Evolutionary conservation across 2,113 vertebrate genomes (phyloP).

Genomic region (Trichechus manatus): DNA sequence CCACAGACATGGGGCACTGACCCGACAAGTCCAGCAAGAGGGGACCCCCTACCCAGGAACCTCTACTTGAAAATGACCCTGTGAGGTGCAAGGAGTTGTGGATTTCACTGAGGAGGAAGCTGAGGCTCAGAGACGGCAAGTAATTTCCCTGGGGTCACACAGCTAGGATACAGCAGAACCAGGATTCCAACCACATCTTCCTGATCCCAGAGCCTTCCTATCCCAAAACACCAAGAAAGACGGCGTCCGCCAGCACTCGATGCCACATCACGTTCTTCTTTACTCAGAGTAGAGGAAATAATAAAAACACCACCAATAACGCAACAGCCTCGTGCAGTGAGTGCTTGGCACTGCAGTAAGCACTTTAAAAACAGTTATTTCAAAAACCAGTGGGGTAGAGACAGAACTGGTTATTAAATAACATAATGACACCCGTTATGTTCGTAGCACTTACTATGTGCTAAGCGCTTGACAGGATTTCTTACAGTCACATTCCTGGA

Average conservation of each 20-base stretch:
- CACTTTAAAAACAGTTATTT: background rate
- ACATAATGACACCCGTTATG: background rate
- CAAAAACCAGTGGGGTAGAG: background rate
- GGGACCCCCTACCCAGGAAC: slow-evolving; percentile 9
- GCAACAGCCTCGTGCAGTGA: background rate
- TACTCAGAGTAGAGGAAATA: background rate
- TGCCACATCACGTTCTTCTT: background rate
- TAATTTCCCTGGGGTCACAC: background rate
- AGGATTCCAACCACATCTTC: background rate
- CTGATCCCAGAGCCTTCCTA: background rate
- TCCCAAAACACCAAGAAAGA: background rate
- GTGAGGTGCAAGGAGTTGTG: background rate
- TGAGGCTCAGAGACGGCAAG: slow-evolving; percentile 13
- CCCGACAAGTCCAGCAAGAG: slow-evolving; percentile 28
- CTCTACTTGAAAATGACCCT: background rate
- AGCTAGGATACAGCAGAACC: background rate
- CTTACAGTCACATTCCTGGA: background rate
- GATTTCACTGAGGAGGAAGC: slow-evolving; percentile 1
- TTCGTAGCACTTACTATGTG: background rate
- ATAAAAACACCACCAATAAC: background rate
- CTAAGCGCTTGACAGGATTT: background rate
- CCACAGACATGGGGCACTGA: slow-evolving; percentile 61
- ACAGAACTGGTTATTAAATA: slow-evolving; percentile 23
- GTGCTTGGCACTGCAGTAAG: background rate
- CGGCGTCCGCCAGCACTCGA: background rate